Conservation (phyloP, 2,888 invertebrate species). For the Trachelus tabidus region DNA sequence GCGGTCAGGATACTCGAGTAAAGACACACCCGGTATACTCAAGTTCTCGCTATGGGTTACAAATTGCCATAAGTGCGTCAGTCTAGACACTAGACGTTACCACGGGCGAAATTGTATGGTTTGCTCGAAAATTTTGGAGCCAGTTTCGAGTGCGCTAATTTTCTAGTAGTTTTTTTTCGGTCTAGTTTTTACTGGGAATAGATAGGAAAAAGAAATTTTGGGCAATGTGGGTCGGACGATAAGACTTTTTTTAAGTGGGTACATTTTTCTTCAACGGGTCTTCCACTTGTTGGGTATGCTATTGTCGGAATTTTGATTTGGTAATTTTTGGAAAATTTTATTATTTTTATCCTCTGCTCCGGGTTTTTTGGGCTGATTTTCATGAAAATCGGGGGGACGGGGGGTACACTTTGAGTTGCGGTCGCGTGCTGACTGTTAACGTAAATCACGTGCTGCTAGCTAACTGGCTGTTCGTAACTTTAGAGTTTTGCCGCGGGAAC, state of each 20-base stretch:
- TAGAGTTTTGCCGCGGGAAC: conserved; percentile 27
- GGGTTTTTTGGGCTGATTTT: background rate
- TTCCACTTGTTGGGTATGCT: background rate
- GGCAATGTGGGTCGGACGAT: background rate
- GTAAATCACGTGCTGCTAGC: conserved; percentile 36
- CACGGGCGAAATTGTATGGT: background rate
- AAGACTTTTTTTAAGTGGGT: background rate
- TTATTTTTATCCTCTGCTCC: background rate
- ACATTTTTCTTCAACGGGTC: background rate
- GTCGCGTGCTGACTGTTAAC: conserved; percentile 41
- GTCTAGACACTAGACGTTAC: background rate
- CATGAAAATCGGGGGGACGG: background rate
- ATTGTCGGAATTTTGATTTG: background rate
- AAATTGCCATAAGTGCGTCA: background rate
- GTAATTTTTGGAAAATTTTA: background rate
- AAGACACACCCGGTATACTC: background rate
- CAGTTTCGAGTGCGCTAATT: background rate
- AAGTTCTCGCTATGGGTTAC: background rate
- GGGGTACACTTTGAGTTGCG: conserved; percentile 16
- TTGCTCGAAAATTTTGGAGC: background rate
- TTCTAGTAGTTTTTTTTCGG: background rate
- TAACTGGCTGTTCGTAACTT: conserved; percentile 19
- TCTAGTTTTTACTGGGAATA: too few relatives aligned
- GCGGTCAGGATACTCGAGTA: background rate
- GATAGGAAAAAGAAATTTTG: background rate